A percentile compares a stretch with the other conserved stretches of the same genome.
These are phyloP conservation scores for Dicranocentrus wangi DNA, from an alignment of 2,888 invertebrate species.

Conservation along the genomic window DNA sequence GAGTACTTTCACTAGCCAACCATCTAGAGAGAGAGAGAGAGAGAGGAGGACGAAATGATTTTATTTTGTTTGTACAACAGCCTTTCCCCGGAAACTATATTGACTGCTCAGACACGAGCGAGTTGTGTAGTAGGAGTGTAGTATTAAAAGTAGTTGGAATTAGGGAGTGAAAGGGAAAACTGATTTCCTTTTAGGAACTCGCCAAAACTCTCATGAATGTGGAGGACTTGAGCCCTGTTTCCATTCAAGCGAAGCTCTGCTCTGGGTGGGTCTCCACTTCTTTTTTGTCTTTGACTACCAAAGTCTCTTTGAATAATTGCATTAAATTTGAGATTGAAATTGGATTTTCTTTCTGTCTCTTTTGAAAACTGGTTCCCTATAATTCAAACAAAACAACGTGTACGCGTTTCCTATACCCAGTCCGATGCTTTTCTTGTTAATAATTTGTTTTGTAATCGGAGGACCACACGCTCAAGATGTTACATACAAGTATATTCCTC, in stretches of 20 bases:
- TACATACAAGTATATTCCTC: slow-evolving; percentile 10
- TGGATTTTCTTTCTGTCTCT: slow-evolving; percentile 33
- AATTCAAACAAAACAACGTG: too few relatives aligned
- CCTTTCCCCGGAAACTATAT: too few relatives aligned
- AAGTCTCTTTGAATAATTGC: slow-evolving; percentile 58
- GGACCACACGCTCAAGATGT: background rate
- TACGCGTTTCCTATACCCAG: background rate
- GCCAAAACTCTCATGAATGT: background rate
- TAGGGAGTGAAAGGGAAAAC: slow-evolving; percentile 22
- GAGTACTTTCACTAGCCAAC: slow-evolving; percentile 3
- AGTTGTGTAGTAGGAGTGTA: background rate
- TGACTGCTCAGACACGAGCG: too few relatives aligned
- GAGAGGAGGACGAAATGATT: background rate
- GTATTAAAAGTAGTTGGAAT: slow-evolving; percentile 43
- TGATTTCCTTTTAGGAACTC: slow-evolving; percentile 38
- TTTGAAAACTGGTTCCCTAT: too few relatives aligned
- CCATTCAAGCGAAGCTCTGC: background rate
- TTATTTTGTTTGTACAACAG: slow-evolving; percentile 27
- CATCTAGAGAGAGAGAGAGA: background rate
- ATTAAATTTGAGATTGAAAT: slow-evolving; percentile 61
- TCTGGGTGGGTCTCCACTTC: slow-evolving; percentile 11
- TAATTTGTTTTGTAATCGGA: slow-evolving; percentile 14
- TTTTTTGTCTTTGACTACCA: slow-evolving; percentile 43
- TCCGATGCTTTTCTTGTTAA: background rate
- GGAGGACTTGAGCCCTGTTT: slow-evolving; percentile 8